Base-by-base conservation (phyloP, 2,797 vertebrate species). In the Chelon labrosus region DNA sequence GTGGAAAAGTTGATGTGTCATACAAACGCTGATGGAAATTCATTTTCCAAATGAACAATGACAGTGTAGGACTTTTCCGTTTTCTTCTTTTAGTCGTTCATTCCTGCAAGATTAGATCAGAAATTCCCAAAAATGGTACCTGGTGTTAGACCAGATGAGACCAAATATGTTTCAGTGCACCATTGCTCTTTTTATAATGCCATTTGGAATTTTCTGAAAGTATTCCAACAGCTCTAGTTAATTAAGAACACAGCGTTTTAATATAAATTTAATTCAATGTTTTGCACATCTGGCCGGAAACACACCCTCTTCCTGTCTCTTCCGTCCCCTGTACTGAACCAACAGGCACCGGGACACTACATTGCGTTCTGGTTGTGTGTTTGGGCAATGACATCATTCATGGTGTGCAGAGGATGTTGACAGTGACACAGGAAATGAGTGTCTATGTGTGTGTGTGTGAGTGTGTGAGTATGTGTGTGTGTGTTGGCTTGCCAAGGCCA, bases 381-480 rank as follows among this genome's bases (percentile, higher is more conserved):
- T 42, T 82, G 49, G 44, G 20, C 50, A 66, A 80, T 88, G 84
- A 88, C 80, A 84, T 82, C 83, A 87, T 79, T 67, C 51, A 57
- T 79, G 56, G 75, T 69, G 71, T 31, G 42, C 67, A 71, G 69
- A 73, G 85, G 84, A 87, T 77, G 72, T 84, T 87, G 83, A 77
- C 67, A 74, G 74, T 70, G 72, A 70, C 44, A 79, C 56, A 80
- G 85, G 84, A 81, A 82, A 69, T 70, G 82, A 57, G 70, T 62
- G 70, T 73, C 20, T 74, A 63, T 77, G 79, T 73, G 72, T 80
- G 79, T 78, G 64, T 77, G 63, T 65, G 77, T 72, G 63, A 77
- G 80, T 84, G 77, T 31, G 31, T 31, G 31, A 4, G 31, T 35
- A 4, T 35, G 80, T 84, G 77, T 31, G 31, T 31, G 31, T 35